A percentile compares a stretch with the other conserved stretches of the same genome.
These are phyloP conservation scores for Istiophorus platypterus DNA, from an alignment of 2,113 vertebrate genomes.

Conservation along the genomic window DNA sequence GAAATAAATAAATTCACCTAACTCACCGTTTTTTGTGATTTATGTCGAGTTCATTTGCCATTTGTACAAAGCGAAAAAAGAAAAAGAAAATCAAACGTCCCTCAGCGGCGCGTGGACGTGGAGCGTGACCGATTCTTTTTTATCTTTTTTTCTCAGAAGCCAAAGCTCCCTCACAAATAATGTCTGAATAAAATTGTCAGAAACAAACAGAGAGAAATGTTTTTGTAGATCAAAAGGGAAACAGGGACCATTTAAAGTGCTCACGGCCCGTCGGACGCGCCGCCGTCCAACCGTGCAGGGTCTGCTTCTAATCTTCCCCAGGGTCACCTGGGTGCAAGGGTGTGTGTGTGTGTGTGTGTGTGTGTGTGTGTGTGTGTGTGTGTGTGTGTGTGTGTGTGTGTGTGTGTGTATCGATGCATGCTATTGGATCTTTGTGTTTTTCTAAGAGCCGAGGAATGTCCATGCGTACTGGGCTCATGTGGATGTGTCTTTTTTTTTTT, in stretches of 20 bases:
- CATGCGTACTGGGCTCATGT: not conserved
- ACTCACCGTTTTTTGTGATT: not conserved
- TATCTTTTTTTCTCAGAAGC: conserved; percentile 34
- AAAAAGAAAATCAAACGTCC: not conserved
- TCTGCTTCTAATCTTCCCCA: conserved; percentile 60
- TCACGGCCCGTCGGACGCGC: conserved; percentile 20
- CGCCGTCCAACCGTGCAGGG: conserved; percentile 15
- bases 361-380: not conserved
- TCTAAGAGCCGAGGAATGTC: conserved; percentile 6
- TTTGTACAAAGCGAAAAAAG: no score
- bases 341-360: conserved; percentile 4
- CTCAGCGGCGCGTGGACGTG: not conserved
- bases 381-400: conserved; percentile 4
- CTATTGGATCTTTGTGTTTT: conserved; percentile 16
- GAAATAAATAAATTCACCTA: no score
- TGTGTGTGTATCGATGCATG: not conserved
- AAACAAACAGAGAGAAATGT: conserved; percentile 50
- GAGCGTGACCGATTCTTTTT: conserved; percentile 6
- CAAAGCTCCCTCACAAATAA: conserved; percentile 39
- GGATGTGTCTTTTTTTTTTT: not conserved
- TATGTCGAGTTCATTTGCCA: not conserved
- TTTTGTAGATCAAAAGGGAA: conserved; percentile 51
- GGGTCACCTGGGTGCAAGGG: conserved; percentile 7
- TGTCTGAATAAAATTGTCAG: conserved; percentile 45
- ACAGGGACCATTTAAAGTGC: conserved; percentile 46